Percentiles rank a stretch among this genome's conserved stretches.
These are phyloP conservation scores for Theristus sp. DNA, from an alignment of 2,888 invertebrate genomes.

Conservation along the genomic window DNA sequence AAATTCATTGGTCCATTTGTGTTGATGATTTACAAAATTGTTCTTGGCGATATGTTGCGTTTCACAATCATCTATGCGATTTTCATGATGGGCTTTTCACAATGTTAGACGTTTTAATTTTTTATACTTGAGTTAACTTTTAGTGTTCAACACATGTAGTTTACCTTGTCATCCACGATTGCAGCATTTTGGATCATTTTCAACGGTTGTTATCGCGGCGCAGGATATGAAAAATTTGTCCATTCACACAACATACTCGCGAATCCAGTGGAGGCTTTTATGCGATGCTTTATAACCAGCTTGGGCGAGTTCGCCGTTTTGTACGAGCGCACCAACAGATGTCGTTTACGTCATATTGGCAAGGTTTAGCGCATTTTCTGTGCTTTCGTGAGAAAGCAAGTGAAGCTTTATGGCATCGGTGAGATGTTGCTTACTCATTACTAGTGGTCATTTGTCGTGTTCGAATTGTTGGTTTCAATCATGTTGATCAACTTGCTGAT, in stretches of 20 bases:
- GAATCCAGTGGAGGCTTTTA: constrained; percentile 70
- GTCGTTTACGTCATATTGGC: constrained; percentile 13
- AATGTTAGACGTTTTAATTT: too few species aligned
- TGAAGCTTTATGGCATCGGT: constrained; percentile 16
- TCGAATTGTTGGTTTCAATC: constrained; percentile 88
- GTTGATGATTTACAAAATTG: constrained; percentile 96
- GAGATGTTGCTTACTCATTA: too few species aligned
- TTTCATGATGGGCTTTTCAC: constrained; percentile 90
- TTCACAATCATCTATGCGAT: constrained; percentile 91
- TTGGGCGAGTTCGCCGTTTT: constrained; percentile 88
- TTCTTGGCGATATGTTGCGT: constrained; percentile 77
- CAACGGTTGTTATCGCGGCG: constrained; percentile 12
- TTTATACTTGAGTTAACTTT: background rate
- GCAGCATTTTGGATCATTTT: constrained; percentile 35
- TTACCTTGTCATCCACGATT: background rate
- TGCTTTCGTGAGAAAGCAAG: too few species aligned
- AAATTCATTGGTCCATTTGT: constrained; percentile 96
- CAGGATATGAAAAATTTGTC: constrained; percentile 6
- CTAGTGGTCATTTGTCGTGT: constrained; percentile 68
- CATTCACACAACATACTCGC: constrained; percentile 22
- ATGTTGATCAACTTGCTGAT: constrained; percentile 91
- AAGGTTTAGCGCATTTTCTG: constrained; percentile 15
- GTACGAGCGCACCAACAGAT: constrained; percentile 64
- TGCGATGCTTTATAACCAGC: constrained; percentile 97
- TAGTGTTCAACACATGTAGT: background rate